phyloP scores from a whole-genome alignment of 1,140 invertebrate species.

The Drosophila sp. region DNA sequence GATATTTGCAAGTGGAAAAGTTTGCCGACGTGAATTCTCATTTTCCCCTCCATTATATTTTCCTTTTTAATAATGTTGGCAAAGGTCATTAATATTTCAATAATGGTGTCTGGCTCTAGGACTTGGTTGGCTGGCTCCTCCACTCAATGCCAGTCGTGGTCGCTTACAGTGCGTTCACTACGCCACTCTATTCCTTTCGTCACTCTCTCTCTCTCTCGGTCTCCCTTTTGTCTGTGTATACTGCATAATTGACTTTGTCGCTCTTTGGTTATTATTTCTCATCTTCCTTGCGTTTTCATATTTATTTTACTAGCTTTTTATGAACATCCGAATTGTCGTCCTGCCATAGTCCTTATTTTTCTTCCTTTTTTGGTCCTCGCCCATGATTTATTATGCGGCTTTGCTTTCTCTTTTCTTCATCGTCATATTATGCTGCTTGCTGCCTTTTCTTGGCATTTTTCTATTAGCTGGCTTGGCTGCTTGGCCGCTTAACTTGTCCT shows the following conservation, averaged over 20 bases:
- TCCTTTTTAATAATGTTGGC: conserved; percentile 62
- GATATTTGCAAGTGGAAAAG: conserved; percentile 63
- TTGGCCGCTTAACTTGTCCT: conserved; percentile 52
- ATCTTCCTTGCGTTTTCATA: conserved; percentile 11
- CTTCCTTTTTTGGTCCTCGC: not conserved
- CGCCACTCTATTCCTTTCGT: not conserved
- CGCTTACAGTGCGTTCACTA: not conserved
- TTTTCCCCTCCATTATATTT: not conserved
- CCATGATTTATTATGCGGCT: conserved; percentile 64
- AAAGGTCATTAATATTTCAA: conserved; percentile 78
- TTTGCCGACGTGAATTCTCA: conserved; percentile 40
- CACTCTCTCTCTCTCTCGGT: not conserved
- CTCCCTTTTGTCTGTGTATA: conserved; percentile 1
- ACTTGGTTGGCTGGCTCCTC: conserved; percentile 17
- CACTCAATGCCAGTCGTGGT: conserved; percentile 35
- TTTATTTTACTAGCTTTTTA: conserved; percentile 57
- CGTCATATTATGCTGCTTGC: conserved; percentile 48
- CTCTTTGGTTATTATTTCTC: conserved; percentile 70
- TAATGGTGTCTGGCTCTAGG: conserved; percentile 62
- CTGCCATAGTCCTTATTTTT: conserved; percentile 3
- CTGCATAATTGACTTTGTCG: conserved; percentile 81
- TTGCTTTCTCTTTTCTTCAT: conserved; percentile 32
- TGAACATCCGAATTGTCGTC: conserved; percentile 52
- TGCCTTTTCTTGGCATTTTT: conserved; percentile 44
- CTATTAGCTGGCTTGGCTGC: conserved; percentile 5